Percentiles rank a stretch among this genome's conserved stretches.
Evolutionary conservation across 2,888 invertebrate species (phyloP).

Genomic region (Phengaris alcon): DNA sequence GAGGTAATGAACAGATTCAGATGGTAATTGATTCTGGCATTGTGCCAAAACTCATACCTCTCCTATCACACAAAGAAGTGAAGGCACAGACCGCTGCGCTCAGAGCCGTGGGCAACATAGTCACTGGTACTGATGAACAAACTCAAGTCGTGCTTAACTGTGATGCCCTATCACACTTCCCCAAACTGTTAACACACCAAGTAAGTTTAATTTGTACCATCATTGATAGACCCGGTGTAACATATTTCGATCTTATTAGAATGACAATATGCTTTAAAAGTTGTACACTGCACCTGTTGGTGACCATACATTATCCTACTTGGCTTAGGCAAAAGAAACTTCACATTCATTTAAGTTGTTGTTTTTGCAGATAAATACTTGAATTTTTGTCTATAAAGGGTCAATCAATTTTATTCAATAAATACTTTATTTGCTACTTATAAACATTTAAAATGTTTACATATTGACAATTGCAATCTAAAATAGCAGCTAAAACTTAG

Average conservation of each 20-base stretch:
- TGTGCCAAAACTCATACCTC: constrained; percentile 96
- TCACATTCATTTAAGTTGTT: not conserved
- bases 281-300: no score
- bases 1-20: constrained; percentile 98
- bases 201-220: constrained; percentile 44
- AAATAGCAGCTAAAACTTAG: constrained; percentile 1
- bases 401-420: not conserved
- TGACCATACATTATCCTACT: no score
- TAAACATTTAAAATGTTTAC: not conserved
- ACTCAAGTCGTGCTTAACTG: constrained; percentile 98
- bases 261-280: no score
- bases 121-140: constrained; percentile 98
- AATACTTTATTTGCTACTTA: not conserved
- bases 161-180: constrained; percentile 96
- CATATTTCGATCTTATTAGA: no score
- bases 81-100: constrained; percentile 98
- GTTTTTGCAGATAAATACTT: not conserved
- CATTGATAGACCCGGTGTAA: no score
- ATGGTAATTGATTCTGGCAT: constrained; percentile 97
- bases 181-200: constrained; percentile 92
- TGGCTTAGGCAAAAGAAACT: no score
- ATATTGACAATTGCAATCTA: not conserved
- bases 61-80: constrained; percentile 95
- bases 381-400: not conserved
- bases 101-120: constrained; percentile 98